Percentiles rank a stretch among this genome's conserved stretches.
Evolutionary conservation across 2,888 invertebrate species (phyloP).

Genomic region (Zygothrica quintamaculata): DNA sequence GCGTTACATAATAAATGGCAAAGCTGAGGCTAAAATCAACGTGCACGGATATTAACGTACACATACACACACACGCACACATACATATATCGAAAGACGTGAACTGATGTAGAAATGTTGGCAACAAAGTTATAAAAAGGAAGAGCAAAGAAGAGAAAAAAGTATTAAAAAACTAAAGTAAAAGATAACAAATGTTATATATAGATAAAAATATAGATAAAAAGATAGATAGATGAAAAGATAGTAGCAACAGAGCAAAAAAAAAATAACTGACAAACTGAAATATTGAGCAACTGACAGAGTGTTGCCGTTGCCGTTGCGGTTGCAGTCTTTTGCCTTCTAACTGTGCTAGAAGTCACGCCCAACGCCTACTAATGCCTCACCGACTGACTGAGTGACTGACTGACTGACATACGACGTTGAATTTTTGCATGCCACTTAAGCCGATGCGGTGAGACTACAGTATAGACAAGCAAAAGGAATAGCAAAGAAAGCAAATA

Average conservation of each 20-base stretch:
- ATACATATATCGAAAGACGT: slow-evolving; percentile 1
- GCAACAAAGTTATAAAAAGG: not conserved
- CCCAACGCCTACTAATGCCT: too few species aligned
- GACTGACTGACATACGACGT: slow-evolving; percentile 45
- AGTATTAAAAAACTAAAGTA: slow-evolving; percentile 13
- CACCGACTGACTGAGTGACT: too few species aligned
- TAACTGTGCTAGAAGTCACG: too few species aligned
- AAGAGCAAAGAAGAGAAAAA: slow-evolving; percentile 42
- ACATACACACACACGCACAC: slow-evolving; percentile 10
- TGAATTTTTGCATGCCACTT: slow-evolving; percentile 75
- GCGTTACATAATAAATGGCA: slow-evolving; percentile 74
- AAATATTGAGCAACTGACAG: too few species aligned
- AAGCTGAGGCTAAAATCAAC: slow-evolving; percentile 11
- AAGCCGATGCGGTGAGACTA: slow-evolving; percentile 42
- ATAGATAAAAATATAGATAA: not conserved
- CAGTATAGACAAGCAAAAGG: slow-evolving; percentile 10
- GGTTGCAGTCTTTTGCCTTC: too few species aligned
- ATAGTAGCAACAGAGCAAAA: too few species aligned
- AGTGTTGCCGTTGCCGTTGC: too few species aligned
- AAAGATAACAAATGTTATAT: slow-evolving; percentile 26
- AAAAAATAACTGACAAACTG: too few species aligned
- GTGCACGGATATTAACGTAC: slow-evolving; percentile 15
- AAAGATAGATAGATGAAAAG: slow-evolving; percentile 33
- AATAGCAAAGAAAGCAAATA: slow-evolving; percentile 16
- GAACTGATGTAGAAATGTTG: too few species aligned